Base-by-base conservation (phyloP, 2,797 vertebrate species). In the Loris lydekkerianus region DNA sequence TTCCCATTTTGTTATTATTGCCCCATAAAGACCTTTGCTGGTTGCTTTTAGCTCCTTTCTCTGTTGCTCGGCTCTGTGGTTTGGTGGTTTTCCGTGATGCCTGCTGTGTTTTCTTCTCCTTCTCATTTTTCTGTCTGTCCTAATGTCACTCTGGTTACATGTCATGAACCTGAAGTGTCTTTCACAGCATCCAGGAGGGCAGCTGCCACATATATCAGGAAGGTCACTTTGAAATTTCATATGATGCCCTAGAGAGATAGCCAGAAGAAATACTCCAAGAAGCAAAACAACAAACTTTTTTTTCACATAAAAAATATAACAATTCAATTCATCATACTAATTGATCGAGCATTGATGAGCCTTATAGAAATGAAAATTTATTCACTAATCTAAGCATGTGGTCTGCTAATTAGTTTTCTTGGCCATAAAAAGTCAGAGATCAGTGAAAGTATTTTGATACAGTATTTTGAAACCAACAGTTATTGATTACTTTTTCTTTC, bases 341-440 rank as follows among this genome's bases (percentile, higher is more conserved):
- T 49, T 60, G 6, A 34, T 58, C 10, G 60, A 96, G 10, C 31
- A n/a, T 13, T 53, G 34, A 80, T 60, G 10, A 89, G 92, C 88
- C 13, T 56, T 15, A 18, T 8, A 70, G 29, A 58, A 73, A 60
- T 73, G 0, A 86, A 93, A 77, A 70, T 67, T 53, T 91, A 67
- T 40, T 58, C 23, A 90, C 29, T 78, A 75, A 76, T 92, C 29
- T 78, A 78, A 76, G 21, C 76, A 89, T 86, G 34, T 91, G 94
- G 15, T 13, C 13, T n/a, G 53, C 3, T 63, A 89, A 72, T 56
- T 86, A 65, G 65, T 65, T 20, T 31, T 4, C 11, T 78, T 80
- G 37, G 10, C 37, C 61, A 70, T 70, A 90, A 56, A 37, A 65
- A 58, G 40, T 76, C 27, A 82, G 34, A 91, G 23, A 88, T 34